phyloP scores from a whole-genome alignment of 92 coral and sea anemone genomes.

The Heliopora coerulea region DNA sequence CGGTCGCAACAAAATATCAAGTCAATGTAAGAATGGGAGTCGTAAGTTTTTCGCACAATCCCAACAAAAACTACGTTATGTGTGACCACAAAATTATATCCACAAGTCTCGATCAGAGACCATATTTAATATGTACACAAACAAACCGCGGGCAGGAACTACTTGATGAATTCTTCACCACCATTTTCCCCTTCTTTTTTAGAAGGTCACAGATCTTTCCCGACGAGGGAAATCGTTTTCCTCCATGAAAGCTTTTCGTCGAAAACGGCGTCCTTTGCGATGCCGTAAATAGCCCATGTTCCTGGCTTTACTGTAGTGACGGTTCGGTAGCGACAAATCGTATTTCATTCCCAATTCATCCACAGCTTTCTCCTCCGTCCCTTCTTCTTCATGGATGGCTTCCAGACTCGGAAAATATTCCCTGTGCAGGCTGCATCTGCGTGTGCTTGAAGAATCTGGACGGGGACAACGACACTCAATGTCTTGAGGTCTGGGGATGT shows the following conservation, averaged over 20 bases:
- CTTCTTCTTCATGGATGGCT: conserved; percentile 31
- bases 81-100: no score
- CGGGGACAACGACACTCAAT: background rate
- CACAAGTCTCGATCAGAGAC: background rate
- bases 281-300: conserved; percentile 31
- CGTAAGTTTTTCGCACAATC: no score
- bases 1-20: background rate
- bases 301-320: conserved; percentile 16
- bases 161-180: background rate
- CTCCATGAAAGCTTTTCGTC: conserved; percentile 8
- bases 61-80: no score
- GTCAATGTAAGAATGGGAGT: no score
- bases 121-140: background rate
- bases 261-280: conserved; percentile 32
- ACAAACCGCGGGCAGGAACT: background rate
- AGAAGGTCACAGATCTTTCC: conserved; percentile 30
- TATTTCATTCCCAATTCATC: conserved; percentile 22
- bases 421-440: conserved; percentile 2
- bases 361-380: background rate
- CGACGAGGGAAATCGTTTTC: conserved; percentile 28
- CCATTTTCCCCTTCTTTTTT: background rate
- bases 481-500: background rate
- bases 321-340: conserved; percentile 24
- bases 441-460: background rate
- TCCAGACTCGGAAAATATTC: conserved; percentile 33